Percentiles rank a stretch among this genome's conserved stretches.
Conservation (phyloP, 2,888 invertebrate species). For the Catocala fraxini region DNA sequence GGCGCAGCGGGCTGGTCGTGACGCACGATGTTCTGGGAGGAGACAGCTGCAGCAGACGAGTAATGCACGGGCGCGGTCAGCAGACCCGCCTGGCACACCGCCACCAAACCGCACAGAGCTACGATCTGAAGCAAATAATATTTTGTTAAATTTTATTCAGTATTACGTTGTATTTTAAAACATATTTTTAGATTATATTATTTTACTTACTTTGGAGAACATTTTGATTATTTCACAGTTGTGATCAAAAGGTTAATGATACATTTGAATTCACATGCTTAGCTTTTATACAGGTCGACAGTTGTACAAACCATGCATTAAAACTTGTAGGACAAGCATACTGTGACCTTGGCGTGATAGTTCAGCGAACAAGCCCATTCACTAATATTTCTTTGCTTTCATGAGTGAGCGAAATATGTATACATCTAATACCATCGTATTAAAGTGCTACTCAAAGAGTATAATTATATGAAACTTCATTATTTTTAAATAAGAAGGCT, state of each 20-base stretch:
- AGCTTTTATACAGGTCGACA: conserved; percentile 43
- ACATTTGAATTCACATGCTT: conserved; percentile 20
- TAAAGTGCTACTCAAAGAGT: no score
- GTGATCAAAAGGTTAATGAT: conserved; percentile 59
- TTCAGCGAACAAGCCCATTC: conserved; percentile 18
- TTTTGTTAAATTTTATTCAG: background rate
- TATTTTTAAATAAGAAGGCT: no score
- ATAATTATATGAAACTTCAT: no score
- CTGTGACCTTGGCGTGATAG: conserved; percentile 33
- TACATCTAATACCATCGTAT: no score
- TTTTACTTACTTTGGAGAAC: conserved; percentile 49
- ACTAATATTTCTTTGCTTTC: no score
- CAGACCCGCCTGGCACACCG: conserved; percentile 51
- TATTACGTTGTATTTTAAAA: background rate
- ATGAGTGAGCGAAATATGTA: no score
- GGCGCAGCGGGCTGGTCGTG: conserved; percentile 61
- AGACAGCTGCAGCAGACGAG: conserved; percentile 65
- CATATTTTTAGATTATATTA: background rate
- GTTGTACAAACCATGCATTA: conserved; percentile 10
- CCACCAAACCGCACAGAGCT: conserved; percentile 52
- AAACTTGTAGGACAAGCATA: conserved; percentile 25
- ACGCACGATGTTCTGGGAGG: conserved; percentile 70
- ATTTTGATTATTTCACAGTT: conserved; percentile 55
- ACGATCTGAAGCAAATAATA: conserved; percentile 25
- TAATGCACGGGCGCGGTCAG: conserved; percentile 65